Evolutionary conservation across 2,113 vertebrate genomes (phyloP), one percentile per base, ranked within the genome.

Genomic region (Talpa occidentalis): DNA sequence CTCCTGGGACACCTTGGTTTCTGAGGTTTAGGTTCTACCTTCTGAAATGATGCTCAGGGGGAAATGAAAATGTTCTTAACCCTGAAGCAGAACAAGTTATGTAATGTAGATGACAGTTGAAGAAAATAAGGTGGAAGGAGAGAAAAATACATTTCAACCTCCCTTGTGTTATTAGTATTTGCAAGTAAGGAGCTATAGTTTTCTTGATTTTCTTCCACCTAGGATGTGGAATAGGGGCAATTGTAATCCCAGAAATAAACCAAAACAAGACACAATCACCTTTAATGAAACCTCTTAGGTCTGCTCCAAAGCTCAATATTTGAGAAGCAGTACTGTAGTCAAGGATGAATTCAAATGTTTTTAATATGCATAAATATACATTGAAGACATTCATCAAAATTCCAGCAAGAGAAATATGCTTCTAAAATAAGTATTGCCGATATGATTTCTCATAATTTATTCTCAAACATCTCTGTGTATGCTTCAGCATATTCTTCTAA

Each of bases 281-380:
- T 70, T 81, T 77, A 77, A 77, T 78, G 82, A 79, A 74, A 59
- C 24, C 8, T 66, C 81, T 64, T 52, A 60, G 59, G 30, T 6
- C 60, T 28, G n/a, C 30, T 85, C 73, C 74, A 82, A 85, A 88
- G 26, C 70, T 91, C 30, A 69, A 4, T 82, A 84, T 77, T 79
- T 95, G 81, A 92, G 56, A 83, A 64, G 7, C 15, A 84, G 19
- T 40, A 8, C 47, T 40, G 8, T 59, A 70, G n/a, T 78, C 86
- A 92, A 92, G 60, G 28, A 54, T 85, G 49, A 96, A 94, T 86
- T 90, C n/a, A 94, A 74, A 35, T 72, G n/a, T 78, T 93, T 70
- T 81, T 88, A 66, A 35, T 88, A 90, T 92, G 30, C 37, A 21
- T 70, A 97, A 81, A 66, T 70, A 90, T 54, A 67, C 66, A 83